phyloP scores from a whole-genome alignment of 2,113 vertebrate genomes.

The Esox niger region DNA sequence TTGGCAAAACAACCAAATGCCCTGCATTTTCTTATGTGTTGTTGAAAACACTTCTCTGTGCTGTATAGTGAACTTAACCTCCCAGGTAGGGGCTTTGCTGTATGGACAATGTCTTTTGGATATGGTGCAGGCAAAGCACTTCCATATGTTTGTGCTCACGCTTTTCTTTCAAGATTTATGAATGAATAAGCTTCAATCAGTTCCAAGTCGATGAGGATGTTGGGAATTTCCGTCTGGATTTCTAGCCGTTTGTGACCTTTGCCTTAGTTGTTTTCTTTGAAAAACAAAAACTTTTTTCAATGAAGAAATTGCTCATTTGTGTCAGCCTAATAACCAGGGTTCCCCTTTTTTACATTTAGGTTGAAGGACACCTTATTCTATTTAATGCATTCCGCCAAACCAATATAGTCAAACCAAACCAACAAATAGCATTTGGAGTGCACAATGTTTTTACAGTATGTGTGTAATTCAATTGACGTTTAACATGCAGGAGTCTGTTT shows the following conservation, averaged over 20 bases:
- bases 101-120: constrained; percentile 62
- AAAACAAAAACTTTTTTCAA: no score
- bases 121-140: constrained; percentile 58
- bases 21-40: no score
- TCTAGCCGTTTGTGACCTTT: constrained; percentile 15
- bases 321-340: constrained; percentile 29
- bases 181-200: constrained; percentile 62
- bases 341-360: constrained; percentile 24
- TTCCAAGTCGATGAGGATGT: constrained; percentile 38
- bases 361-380: neutral
- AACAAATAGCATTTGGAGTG: no score
- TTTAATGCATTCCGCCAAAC: no score
- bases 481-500: neutral
- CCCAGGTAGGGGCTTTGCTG: constrained; percentile 32
- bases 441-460: no score
- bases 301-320: constrained; percentile 25
- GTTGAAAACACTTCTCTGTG: constrained; percentile 47
- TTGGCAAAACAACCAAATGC: no score
- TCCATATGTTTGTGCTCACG: constrained; percentile 62
- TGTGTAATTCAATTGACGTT: neutral
- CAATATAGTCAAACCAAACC: no score
- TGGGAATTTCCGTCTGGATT: constrained; percentile 55
- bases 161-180: constrained; percentile 66
- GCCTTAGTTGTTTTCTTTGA: constrained; percentile 40
- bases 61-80: constrained; percentile 24